phyloP scores from a whole-genome alignment of 2,113 vertebrate genomes.

The Ptyas mucosa region DNA sequence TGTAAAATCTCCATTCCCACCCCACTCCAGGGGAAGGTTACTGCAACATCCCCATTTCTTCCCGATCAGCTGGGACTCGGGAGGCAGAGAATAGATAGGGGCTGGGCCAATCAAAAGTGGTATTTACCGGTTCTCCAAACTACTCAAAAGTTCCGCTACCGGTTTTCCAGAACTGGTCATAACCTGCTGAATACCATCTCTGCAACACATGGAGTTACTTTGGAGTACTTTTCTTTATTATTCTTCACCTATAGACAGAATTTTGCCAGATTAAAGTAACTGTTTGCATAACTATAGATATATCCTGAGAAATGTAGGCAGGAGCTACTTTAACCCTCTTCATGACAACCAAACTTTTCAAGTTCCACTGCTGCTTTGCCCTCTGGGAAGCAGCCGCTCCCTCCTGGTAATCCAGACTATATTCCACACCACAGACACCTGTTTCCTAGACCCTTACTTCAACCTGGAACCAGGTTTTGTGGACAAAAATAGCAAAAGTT shows the following conservation, averaged over 20 bases:
- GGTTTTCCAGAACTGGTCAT: too few relatives aligned
- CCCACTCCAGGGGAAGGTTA: too few relatives aligned
- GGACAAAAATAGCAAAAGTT: neutral
- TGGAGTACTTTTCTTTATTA: neutral
- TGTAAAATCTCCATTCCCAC: too few relatives aligned
- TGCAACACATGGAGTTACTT: neutral
- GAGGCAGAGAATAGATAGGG: too few relatives aligned
- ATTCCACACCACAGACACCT: neutral
- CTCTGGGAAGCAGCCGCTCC: neutral
- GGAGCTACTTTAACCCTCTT: too few relatives aligned
- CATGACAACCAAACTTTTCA: neutral
- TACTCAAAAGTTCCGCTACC: too few relatives aligned
- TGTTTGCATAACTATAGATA: neutral
- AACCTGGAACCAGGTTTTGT: neutral
- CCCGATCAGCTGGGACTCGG: too few relatives aligned
- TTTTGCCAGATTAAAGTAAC: neutral
- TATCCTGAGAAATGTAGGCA: neutral
- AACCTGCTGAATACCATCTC: too few relatives aligned
- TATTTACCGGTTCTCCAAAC: too few relatives aligned
- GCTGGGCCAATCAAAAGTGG: too few relatives aligned
- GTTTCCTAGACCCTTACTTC: neutral
- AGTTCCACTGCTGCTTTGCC: neutral
- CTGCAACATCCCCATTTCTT: too few relatives aligned
- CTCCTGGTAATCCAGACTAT: neutral
- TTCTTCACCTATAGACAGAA: neutral